phyloP scores from a whole-genome alignment of 2,797 vertebrate species.

The Nothura maculosa region DNA sequence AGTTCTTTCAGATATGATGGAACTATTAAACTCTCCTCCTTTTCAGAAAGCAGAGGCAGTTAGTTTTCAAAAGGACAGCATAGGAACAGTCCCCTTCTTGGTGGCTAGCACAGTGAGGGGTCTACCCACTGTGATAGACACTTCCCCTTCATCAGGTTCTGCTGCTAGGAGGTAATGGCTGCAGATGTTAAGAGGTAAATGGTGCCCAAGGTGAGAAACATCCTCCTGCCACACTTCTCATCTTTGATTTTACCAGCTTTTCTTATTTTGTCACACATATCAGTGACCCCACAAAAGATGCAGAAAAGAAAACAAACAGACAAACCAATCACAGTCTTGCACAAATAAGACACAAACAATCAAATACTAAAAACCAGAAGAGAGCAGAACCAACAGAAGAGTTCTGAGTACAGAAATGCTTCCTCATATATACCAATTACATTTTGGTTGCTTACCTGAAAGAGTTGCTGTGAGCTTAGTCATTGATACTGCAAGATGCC shows the following conservation, averaged over 20 bases:
- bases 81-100: not conserved
- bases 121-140: accelerated
- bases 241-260: not conserved
- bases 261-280: not conserved
- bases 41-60: not conserved
- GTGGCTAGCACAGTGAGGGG: not conserved
- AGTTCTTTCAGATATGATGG: not conserved
- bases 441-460: not conserved
- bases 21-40: not conserved
- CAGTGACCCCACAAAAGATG: not conserved
- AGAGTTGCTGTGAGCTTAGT: not conserved
- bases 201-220: not conserved
- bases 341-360: not conserved
- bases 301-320: too few relatives aligned
- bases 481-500: not conserved
- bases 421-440: not conserved
- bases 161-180: not conserved
- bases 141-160: not conserved
- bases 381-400: not conserved
- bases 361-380: not conserved
- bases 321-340: not conserved
- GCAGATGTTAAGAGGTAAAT: not conserved
- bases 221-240: not conserved
- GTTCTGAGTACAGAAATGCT: not conserved
- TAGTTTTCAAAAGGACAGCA: not conserved